Base-by-base conservation (phyloP, 2,797 vertebrate genomes). In the Vireo griseus region DNA sequence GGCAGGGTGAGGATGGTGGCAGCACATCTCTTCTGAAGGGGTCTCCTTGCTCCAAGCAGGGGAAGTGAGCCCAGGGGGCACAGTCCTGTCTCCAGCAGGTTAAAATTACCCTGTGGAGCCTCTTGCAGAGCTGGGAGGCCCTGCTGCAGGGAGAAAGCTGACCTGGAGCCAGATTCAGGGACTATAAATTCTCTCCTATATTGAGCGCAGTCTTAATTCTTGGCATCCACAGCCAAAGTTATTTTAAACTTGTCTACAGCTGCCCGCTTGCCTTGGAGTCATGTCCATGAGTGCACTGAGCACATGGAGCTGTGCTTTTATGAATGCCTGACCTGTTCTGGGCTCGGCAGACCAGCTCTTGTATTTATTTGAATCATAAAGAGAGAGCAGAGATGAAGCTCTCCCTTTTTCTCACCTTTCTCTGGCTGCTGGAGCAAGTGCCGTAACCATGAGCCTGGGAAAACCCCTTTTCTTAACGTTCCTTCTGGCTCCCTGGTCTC, bases 161-260 rank as follows among this genome's bases (percentile, higher is more conserved):
- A 48, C 61, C 80, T 7, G 5, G 25, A 51, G 90, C 87, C 91
- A 48, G 61, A 87, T 26, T 78, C 72, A 11, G 55, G 15, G 44
- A 71, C 3, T 26, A 73, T 72, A 78, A 91, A 92, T 88, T 92
- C 83, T 78, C 69, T 92, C 92, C 92, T 92, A 72, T 92, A 81
- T 52, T 78, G 58, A 94, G 92, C 20, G 0, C 68, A 88, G 94
- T 83, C 82, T 83, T 95, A 91, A 91, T 89, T 96, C 93, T 86
- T 95, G 95, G 94, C 94, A 91, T 9, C 76, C 3, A 6, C 63
- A 69, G 90, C 73, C 58, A 17, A 22, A 93, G 95, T 90, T 96
- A 96, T 96, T 95, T 96, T 96, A 93, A 90, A 89, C 82, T 85
- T 54, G 58, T 68, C 90, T 95, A 10, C 94, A 95, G 92, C 93